Evolutionary conservation across 2,888 invertebrate species (phyloP).

Genomic region (Norana najaformis): DNA sequence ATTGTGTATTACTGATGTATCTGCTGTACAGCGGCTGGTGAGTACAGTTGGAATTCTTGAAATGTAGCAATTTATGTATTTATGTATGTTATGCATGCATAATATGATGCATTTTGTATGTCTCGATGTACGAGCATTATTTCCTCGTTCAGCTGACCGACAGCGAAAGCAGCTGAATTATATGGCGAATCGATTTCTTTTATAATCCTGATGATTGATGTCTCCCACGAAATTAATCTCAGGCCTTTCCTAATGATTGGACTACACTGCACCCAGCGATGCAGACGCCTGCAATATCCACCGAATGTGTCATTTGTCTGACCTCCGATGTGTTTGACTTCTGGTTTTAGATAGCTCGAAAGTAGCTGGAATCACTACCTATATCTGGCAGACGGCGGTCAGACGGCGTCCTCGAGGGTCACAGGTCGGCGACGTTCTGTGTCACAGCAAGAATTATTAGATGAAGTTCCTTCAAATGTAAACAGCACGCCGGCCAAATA

Average conservation of each 20-base stretch:
- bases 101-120: background rate
- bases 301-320: background rate
- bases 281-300: background rate
- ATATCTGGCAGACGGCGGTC: background rate
- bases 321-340: background rate
- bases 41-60: too few relatives aligned
- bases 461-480: too few relatives aligned
- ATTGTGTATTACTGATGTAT: too few relatives aligned
- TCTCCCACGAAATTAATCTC: background rate
- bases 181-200: background rate
- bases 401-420: background rate
- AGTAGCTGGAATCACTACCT: background rate
- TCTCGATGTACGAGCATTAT: background rate
- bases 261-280: background rate
- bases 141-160: background rate
- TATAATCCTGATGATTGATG: background rate
- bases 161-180: background rate
- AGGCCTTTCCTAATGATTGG: background rate
- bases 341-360: background rate
- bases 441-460: background rate
- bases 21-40: too few relatives aligned
- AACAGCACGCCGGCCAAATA: too few relatives aligned
- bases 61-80: background rate
- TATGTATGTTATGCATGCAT: background rate
- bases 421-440: background rate